These are phyloP conservation scores for Chymomyza fuscimana DNA, from an alignment of 2,888 invertebrate genomes.

Conservation along the genomic window DNA sequence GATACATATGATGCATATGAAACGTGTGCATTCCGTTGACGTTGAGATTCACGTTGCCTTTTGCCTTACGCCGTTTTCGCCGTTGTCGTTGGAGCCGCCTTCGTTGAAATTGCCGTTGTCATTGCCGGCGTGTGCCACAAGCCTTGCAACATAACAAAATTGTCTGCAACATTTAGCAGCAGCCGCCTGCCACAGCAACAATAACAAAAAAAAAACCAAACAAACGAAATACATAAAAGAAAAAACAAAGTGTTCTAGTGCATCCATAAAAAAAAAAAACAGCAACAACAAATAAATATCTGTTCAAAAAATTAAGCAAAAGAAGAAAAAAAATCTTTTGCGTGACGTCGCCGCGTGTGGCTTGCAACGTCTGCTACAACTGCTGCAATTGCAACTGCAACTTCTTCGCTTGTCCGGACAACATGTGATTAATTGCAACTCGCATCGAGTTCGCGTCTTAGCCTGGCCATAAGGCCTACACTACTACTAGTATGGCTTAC, in stretches of 20 bases:
- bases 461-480: neutral
- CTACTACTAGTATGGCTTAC: neutral
- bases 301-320: neutral
- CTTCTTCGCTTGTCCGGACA: constrained; percentile 20
- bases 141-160: constrained; percentile 29
- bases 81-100: no score
- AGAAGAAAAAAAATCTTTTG: constrained; percentile 3
- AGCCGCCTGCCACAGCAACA: constrained; percentile 33
- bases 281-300: constrained; percentile 1
- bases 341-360: constrained; percentile 23
- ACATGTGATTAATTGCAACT: constrained; percentile 6
- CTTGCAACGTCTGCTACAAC: constrained; percentile 21
- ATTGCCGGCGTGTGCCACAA: constrained; percentile 62
- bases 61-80: no score
- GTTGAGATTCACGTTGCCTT: neutral
- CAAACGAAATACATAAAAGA: neutral
- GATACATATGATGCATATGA: constrained; percentile 18
- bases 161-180: constrained; percentile 53
- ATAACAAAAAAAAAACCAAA: neutral
- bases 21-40: constrained; percentile 54
- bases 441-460: constrained; percentile 1
- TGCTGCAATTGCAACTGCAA: constrained; percentile 28
- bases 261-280: neutral
- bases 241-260: neutral
- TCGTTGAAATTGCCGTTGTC: neutral